Evolutionary conservation across 2,888 invertebrate species (phyloP), one percentile per base, ranked within the genome.

Genomic region (Campoplex nolae): DNA sequence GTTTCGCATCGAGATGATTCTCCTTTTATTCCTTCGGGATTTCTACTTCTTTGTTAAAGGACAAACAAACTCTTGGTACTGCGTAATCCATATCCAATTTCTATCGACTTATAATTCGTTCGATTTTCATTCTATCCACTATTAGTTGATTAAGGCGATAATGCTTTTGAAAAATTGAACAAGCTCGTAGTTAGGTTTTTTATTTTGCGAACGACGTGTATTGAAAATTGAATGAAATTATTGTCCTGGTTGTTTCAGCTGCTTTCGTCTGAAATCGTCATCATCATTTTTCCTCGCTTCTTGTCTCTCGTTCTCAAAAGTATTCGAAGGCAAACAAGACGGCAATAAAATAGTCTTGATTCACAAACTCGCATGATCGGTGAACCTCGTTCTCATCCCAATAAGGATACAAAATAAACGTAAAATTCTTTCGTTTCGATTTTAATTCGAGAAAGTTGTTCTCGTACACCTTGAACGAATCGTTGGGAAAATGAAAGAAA

Each of bases 401-500:
- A 67, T 67, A 54, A 67, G 67, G 35, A 9, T 35, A 68, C 18
- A 18, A 70, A 78, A 54, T 28, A 28, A 23, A 6, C 56, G 9
- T 18, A 28, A 68, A 51, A 68, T 77, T 13, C 2, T 16, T n/a
- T 56, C 54, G 32, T 23, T 6, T n/a, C 23, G 54, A 54, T 42
- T 16, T 54, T 42, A 68, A 11, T 16, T 32, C 9, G 51, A 54
- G 54, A 68, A 23, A 54, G 23, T 78, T 54, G 68, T 28, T 65
- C 77, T 51, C 23, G 76, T 76, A 48, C 45, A 45, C 62, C 76
- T 62, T 56, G 74, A 38, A 23, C 11, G 38, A 13, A 62, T 54
- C 74, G 42, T 13, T 35, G 38, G 38, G 38, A 3, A 38, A 56
- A 42, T 3, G 23, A 42, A 74, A 13, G 7, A 32, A 48, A 48